Percentiles rank a stretch among this genome's conserved stretches.
phyloP scores from a whole-genome alignment of 2,113 vertebrate genomes.

The Ptilorrhoa leucosticta region DNA sequence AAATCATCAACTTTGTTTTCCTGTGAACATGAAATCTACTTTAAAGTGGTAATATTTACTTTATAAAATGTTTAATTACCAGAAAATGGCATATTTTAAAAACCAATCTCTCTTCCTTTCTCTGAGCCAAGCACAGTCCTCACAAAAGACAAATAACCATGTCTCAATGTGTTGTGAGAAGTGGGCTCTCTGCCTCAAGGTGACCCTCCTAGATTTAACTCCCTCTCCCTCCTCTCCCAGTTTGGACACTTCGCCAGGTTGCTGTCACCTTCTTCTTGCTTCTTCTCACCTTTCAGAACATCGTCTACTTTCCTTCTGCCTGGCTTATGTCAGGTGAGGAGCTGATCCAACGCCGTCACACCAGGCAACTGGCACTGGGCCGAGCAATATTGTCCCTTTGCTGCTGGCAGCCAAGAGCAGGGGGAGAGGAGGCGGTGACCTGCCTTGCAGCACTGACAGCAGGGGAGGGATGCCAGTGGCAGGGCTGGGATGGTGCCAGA shows the following conservation, averaged over 20 bases:
- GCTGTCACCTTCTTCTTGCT: slow-evolving; percentile 41
- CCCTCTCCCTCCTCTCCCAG: background rate
- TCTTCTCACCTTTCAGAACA: slow-evolving; percentile 62
- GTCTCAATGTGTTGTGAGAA: background rate
- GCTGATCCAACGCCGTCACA: background rate
- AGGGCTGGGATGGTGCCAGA: slow-evolving; percentile 19
- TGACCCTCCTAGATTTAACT: slow-evolving; percentile 4
- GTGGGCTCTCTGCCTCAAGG: slow-evolving; percentile 27
- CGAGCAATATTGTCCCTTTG: slow-evolving; percentile 35
- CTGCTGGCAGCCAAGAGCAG: background rate
- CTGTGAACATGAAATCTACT: background rate
- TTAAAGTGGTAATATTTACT: background rate
- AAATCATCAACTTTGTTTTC: background rate
- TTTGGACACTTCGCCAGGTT: background rate
- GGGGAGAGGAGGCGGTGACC: slow-evolving; percentile 14
- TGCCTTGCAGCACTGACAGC: slow-evolving; percentile 16
- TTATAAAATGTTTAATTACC: background rate
- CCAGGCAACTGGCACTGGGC: background rate
- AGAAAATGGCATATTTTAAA: background rate
- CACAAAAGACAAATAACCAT: background rate
- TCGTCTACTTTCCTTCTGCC: slow-evolving; percentile 44
- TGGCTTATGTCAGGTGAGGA: slow-evolving; percentile 53
- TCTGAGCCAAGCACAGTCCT: background rate
- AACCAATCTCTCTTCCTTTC: background rate
- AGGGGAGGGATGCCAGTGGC: background rate